Percentiles rank a stretch among this genome's conserved stretches.
Conservation (phyloP, 1,140 invertebrate genomes). For the Paracyclopina nana region DNA sequence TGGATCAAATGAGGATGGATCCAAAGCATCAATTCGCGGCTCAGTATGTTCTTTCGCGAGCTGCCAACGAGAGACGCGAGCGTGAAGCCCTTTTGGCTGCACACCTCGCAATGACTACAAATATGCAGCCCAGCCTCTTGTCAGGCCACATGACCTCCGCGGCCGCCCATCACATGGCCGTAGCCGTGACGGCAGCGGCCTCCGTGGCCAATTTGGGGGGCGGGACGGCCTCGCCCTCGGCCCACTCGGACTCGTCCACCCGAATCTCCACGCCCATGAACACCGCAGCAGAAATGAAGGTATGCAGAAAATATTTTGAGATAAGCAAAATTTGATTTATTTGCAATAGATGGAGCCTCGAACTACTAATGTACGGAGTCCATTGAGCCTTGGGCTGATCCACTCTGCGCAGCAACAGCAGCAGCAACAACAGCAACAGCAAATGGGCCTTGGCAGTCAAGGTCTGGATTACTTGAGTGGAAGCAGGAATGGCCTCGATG, state of each 20-base stretch:
- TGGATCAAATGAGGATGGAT: slow-evolving; percentile 92
- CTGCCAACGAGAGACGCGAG: not conserved
- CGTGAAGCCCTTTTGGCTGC: not conserved
- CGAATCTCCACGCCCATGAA: not conserved
- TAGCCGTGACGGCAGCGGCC: too few relatives aligned
- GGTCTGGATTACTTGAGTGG: not conserved
- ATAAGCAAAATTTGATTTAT: too few relatives aligned
- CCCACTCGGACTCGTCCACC: not conserved
- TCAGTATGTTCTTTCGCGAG: slow-evolving; percentile 37
- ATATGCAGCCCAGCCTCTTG: not conserved
- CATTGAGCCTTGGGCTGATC: not conserved
- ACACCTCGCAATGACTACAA: not conserved
- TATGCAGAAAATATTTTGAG: too few relatives aligned
- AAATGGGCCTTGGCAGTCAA: not conserved
- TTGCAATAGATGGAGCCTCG: not conserved
- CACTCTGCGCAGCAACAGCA: not conserved
- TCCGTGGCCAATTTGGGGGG: too few relatives aligned
- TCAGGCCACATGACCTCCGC: too few relatives aligned
- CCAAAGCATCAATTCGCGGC: slow-evolving; percentile 87
- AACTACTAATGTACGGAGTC: not conserved
- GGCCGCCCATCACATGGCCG: too few relatives aligned
- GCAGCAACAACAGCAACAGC: slow-evolving; percentile 1
- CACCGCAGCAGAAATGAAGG: too few relatives aligned
- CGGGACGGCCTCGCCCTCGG: not conserved
- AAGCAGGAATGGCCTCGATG: too few relatives aligned